These are phyloP conservation scores for Notolabrus celidotus DNA, from an alignment of 2,797 vertebrate genomes.

Conservation along the genomic window DNA sequence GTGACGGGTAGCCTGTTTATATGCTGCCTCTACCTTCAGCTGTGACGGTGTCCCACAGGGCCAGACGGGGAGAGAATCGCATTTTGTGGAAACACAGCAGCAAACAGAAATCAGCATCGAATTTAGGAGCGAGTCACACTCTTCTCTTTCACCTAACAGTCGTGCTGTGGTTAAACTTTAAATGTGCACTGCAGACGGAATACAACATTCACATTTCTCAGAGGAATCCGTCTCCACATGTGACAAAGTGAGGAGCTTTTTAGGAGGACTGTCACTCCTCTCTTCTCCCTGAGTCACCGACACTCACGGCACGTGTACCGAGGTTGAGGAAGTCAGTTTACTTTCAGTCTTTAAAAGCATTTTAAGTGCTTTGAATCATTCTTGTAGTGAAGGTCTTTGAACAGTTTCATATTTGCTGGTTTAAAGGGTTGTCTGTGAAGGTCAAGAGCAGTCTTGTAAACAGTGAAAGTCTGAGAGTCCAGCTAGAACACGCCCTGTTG, in stretches of 20 bases:
- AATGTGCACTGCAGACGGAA: not conserved
- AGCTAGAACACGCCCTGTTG: no score
- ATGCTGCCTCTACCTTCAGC: constrained; percentile 50
- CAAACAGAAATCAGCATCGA: constrained; percentile 37
- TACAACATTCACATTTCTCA: not conserved
- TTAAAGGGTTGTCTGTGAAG: no score
- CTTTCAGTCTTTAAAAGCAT: not conserved
- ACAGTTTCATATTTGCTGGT: no score
- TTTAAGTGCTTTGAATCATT: no score
- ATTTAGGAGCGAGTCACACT: constrained; percentile 15
- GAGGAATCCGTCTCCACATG: not conserved
- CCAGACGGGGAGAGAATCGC: constrained; percentile 43
- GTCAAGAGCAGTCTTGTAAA: no score
- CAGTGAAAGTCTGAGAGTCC: no score
- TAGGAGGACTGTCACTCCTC: not conserved
- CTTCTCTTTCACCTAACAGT: constrained; percentile 6
- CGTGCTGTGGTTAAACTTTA: not conserved
- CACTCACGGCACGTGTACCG: not conserved
- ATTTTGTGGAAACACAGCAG: constrained; percentile 22
- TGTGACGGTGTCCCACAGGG: constrained; percentile 40
- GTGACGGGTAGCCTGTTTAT: constrained; percentile 39
- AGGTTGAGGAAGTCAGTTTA: not conserved
- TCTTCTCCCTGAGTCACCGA: not conserved
- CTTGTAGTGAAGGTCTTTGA: no score
- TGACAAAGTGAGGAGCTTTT: not conserved